A percentile compares a stretch with the other conserved stretches of the same genome.
These are phyloP conservation scores for Eilema depressum DNA, from an alignment of 2,888 invertebrate genomes.

Conservation along the genomic window DNA sequence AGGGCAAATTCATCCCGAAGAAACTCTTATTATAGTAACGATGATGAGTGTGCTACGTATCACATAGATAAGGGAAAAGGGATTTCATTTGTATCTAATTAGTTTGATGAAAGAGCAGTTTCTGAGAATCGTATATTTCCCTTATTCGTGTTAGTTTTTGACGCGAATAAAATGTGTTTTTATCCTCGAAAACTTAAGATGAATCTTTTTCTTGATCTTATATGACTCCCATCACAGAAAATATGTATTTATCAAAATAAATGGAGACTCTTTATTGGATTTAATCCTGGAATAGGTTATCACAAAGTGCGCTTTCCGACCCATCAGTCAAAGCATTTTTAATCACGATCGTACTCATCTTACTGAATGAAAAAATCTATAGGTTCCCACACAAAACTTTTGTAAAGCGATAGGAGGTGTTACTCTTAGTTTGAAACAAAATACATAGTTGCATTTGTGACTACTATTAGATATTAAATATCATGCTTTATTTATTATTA, in stretches of 20 bases:
- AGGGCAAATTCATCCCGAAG: slow-evolving; percentile 36
- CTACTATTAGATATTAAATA: no score
- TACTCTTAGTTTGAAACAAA: no score
- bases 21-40: slow-evolving; percentile 33
- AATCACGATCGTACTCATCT: background rate
- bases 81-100: slow-evolving; percentile 54
- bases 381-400: no score
- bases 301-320: background rate
- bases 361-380: no score
- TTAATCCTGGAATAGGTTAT: background rate
- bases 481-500: no score
- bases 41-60: slow-evolving; percentile 50
- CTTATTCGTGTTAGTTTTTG: slow-evolving; percentile 23
- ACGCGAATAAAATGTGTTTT: background rate
- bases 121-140: slow-evolving; percentile 25
- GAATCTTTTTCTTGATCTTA: background rate
- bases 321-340: background rate
- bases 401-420: no score
- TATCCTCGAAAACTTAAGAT: background rate
- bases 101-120: slow-evolving; percentile 54
- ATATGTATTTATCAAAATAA: background rate
- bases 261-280: background rate
- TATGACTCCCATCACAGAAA: background rate
- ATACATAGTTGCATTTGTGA: no score
- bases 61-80: slow-evolving; percentile 40